A percentile compares a stretch with the other conserved stretches of the same genome.
These are phyloP conservation scores for Papilio polytes DNA, from an alignment of 1,140 invertebrate species.

Conservation along the genomic window DNA sequence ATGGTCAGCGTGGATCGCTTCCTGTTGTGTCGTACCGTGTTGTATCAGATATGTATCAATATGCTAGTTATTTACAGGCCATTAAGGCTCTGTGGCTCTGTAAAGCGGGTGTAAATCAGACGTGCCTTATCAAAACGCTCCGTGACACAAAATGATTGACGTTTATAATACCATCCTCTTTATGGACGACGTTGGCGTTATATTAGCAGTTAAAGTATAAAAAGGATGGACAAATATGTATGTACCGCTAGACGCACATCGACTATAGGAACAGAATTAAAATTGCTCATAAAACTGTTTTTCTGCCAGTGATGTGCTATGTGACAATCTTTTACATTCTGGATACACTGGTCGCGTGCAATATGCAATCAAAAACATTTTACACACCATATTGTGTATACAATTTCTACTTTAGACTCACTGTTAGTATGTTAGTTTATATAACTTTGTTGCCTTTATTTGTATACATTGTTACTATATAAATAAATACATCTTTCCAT, in stretches of 20 bases:
- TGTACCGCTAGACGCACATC: background rate
- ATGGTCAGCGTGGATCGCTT: background rate
- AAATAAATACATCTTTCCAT: too few relatives aligned
- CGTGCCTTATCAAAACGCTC: slow-evolving; percentile 35
- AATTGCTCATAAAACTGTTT: background rate
- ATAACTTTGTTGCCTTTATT: too few relatives aligned
- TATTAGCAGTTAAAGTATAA: slow-evolving; percentile 4
- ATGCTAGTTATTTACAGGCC: slow-evolving; percentile 43
- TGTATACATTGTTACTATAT: too few relatives aligned
- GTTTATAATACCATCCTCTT: slow-evolving; percentile 31
- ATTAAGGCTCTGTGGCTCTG: slow-evolving; percentile 40
- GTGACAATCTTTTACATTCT: background rate
- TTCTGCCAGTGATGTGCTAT: background rate
- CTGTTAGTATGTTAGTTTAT: too few relatives aligned
- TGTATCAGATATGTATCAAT: slow-evolving; percentile 41
- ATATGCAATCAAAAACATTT: too few relatives aligned
- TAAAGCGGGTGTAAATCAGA: slow-evolving; percentile 42
- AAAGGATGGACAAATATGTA: background rate
- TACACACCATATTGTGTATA: too few relatives aligned
- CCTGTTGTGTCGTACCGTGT: slow-evolving; percentile 26
- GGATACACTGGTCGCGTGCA: too few relatives aligned
- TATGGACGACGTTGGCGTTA: slow-evolving; percentile 19
- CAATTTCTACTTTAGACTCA: too few relatives aligned
- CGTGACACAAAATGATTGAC: slow-evolving; percentile 42
- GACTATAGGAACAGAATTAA: background rate